A percentile compares a stretch with the other conserved stretches of the same genome.
Conservation (phyloP, 2,797 vertebrate genomes). For the Phoxinus dragarum region DNA sequence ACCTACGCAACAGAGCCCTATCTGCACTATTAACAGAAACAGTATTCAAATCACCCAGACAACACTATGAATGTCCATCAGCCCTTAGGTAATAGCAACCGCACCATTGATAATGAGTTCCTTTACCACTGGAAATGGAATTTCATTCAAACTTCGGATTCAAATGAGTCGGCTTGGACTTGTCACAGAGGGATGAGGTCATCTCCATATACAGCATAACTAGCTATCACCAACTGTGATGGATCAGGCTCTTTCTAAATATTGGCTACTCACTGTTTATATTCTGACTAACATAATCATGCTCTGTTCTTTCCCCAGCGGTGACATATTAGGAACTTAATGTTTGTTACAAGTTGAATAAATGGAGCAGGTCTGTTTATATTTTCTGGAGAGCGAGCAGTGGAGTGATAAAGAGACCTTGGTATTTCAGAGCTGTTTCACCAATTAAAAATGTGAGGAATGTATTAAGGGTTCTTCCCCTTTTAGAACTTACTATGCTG, state of each 20-base stretch:
- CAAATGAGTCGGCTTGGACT: background rate
- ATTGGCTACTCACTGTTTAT: constrained; percentile 47
- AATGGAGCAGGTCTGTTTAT: constrained; percentile 49
- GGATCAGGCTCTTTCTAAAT: constrained; percentile 51
- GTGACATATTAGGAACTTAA: constrained; percentile 59
- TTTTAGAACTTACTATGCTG: constrained; percentile 50
- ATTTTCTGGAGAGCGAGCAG: constrained; percentile 14
- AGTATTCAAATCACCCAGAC: constrained; percentile 50
- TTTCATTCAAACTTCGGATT: constrained; percentile 48
- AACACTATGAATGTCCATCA: constrained; percentile 39
- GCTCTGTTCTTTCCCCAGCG: constrained; percentile 10
- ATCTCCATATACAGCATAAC: constrained; percentile 31
- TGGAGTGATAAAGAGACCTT: constrained; percentile 17
- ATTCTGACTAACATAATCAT: constrained; percentile 41
- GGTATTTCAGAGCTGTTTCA: constrained; percentile 54
- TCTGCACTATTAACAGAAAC: constrained; percentile 43
- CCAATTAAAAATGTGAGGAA: constrained; percentile 62
- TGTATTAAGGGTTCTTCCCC: constrained; percentile 56
- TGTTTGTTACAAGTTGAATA: constrained; percentile 60
- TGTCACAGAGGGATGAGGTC: constrained; percentile 46
- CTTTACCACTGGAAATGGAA: constrained; percentile 42
- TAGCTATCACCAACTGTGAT: constrained; percentile 29
- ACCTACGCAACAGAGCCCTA: constrained; percentile 29
- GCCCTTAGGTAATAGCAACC: constrained; percentile 20
- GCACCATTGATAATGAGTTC: constrained; percentile 38